Evolutionary conservation across 2,797 vertebrate species (phyloP).

Genomic region (Pangasius sanitwongsei): DNA sequence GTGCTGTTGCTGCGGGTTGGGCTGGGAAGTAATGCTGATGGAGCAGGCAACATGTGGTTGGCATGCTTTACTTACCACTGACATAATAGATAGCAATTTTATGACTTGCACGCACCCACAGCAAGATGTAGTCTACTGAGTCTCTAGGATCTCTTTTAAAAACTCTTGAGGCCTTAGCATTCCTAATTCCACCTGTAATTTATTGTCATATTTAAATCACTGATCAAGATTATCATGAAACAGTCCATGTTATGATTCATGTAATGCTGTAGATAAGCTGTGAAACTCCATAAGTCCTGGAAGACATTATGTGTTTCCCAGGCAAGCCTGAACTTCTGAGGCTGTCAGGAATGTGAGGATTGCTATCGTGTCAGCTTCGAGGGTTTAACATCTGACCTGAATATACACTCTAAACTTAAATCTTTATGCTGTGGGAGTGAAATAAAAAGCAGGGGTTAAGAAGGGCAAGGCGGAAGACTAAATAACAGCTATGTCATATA

Average conservation of each 20-base stretch:
- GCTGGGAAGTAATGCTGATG: conserved; percentile 26
- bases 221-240: not conserved
- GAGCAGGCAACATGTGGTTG: conserved; percentile 34
- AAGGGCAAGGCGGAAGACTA: conserved; percentile 10
- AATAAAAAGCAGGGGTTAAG: conserved; percentile 1
- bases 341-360: conserved; percentile 47
- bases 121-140: not conserved
- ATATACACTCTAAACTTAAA: conserved; percentile 35
- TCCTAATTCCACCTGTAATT: not conserved
- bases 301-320: conserved; percentile 17
- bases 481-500: conserved; percentile 7
- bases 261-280: conserved; percentile 7
- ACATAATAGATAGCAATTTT: conserved; percentile 33
- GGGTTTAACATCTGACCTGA: conserved; percentile 44
- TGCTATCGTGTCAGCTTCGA: conserved; percentile 32
- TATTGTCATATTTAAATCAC: not conserved
- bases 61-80: conserved; percentile 35
- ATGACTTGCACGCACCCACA: conserved; percentile 11
- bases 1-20: conserved; percentile 14
- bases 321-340: conserved; percentile 35
- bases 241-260: not conserved
- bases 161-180: not conserved
- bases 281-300: not conserved
- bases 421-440: not conserved
- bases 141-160: not conserved